A percentile compares a stretch with the other conserved stretches of the same genome.
These are phyloP conservation scores for Clupea harengus DNA, from an alignment of 2,113 vertebrate species.

Conservation along the genomic window DNA sequence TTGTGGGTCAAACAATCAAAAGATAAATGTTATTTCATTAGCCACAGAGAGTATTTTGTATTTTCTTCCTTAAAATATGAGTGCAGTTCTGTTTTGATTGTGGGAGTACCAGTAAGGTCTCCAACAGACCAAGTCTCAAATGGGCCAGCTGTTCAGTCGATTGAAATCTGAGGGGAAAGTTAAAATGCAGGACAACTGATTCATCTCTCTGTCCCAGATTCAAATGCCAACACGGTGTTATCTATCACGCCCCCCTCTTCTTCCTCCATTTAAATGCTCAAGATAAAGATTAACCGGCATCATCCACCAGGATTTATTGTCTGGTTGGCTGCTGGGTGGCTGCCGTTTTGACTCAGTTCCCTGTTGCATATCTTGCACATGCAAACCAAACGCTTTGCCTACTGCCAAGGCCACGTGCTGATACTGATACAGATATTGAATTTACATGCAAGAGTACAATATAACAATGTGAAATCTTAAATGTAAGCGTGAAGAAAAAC, in stretches of 20 bases:
- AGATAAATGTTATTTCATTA: not conserved
- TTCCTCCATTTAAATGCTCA: slow-evolving; percentile 9
- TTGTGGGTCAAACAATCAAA: not conserved
- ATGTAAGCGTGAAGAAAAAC: not conserved
- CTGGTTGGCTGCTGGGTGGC: not conserved
- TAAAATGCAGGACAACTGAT: not conserved
- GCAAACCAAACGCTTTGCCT: not conserved
- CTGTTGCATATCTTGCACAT: slow-evolving; percentile 4
- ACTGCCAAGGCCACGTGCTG: not conserved
- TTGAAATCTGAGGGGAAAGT: not conserved
- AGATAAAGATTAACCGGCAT: not conserved
- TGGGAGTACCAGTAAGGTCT: not conserved
- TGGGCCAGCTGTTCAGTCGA: not conserved
- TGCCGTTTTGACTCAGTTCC: not conserved
- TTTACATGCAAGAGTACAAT: not conserved
- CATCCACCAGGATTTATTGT: not conserved
- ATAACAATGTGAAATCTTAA: not conserved
- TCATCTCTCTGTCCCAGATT: not conserved
- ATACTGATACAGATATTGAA: not conserved
- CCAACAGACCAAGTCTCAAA: not conserved
- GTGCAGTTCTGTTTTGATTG: not conserved
- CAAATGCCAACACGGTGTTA: not conserved
- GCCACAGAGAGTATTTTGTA: not conserved
- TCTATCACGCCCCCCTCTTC: not conserved
- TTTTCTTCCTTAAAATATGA: not conserved